Evolutionary conservation across 2,797 vertebrate genomes (phyloP), one percentile per base, ranked within the genome.

Genomic region (Melopsittacus undulatus): DNA sequence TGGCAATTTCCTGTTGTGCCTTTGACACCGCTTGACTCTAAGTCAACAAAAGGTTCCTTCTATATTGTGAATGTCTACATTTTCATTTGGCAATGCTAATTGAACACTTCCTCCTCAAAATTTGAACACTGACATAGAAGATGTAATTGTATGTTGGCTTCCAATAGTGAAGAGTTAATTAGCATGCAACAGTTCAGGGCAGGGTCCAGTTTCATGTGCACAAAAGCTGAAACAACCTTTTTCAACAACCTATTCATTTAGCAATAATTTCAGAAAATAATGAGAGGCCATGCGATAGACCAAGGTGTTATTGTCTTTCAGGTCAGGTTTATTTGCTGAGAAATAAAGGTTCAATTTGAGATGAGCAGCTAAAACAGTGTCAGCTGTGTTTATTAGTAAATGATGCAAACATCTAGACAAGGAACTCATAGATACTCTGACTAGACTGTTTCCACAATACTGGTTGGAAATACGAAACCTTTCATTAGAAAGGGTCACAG

Each of bases 1-100:
- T 94, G 86, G 90, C 79, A 95, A 89, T 96, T 97, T 97, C 97
- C 97, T 97, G 94, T 91, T 97, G 95, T 91, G 87, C 75, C 89
- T 95, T 83, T 91, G 89, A 97, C 96, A 97, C 89, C 1, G 17
- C 66, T 97, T 93, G 88, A 97, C 66, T 96, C 91, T 91, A 91
- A 96, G 77, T 97, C 95, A 97, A 97, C 96, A 97, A 95, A 95
- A 91, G 32, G 38, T 95, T 96, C 86, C 90, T 96, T 96, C 87
- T 90, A 32, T 89, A 79, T 76, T 59, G 68, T 63, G 42, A 95
- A 93, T 76, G 91, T 66, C 90, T 87, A 70, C 43, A 43, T 94
- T 96, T 96, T 90, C 69, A 49, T 86, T 95, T 96, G 90, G 95
- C 92, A 96, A 77, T 94, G 94, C 76, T 96, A 97, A 97, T 95